A percentile compares a stretch with the other conserved stretches of the same genome.
Conservation (phyloP, 2,888 invertebrate genomes). For the Tetropium fuscum region DNA sequence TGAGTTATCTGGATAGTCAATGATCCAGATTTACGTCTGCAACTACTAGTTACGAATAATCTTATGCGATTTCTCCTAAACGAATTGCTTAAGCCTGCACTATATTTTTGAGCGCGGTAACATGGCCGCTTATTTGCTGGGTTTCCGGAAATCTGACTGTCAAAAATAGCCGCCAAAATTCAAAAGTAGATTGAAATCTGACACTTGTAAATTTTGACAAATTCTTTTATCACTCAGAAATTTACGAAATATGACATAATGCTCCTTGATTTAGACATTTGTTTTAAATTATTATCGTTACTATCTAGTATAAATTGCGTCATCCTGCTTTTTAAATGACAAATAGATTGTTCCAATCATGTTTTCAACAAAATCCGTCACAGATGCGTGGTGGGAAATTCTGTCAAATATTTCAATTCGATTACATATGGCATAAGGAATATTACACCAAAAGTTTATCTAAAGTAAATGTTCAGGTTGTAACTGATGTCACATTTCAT, state of each 20-base stretch:
- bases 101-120: constrained; percentile 47
- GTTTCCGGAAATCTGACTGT: constrained; percentile 48
- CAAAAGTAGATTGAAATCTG: constrained; percentile 41
- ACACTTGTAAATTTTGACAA: constrained; percentile 46
- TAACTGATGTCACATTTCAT: too few relatives aligned
- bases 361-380: too few relatives aligned
- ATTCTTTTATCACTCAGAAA: constrained; percentile 10
- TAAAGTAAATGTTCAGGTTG: too few relatives aligned
- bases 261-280: constrained; percentile 19
- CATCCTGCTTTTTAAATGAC: too few relatives aligned
- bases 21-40: not conserved
- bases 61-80: not conserved
- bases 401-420: too few relatives aligned
- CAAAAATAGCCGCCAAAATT: constrained; percentile 49
- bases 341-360: too few relatives aligned
- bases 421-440: too few relatives aligned
- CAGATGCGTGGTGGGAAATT: too few relatives aligned
- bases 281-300: too few relatives aligned
- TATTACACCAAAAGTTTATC: too few relatives aligned
- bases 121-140: constrained; percentile 40
- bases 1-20: not conserved
- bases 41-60: not conserved
- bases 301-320: too few relatives aligned
- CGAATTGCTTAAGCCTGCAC: constrained; percentile 23
- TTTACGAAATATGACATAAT: constrained; percentile 10